Percentiles rank a stretch among this genome's conserved stretches.
Evolutionary conservation across 2,797 vertebrate genomes (phyloP).

Genomic region (Halcyon badia): DNA sequence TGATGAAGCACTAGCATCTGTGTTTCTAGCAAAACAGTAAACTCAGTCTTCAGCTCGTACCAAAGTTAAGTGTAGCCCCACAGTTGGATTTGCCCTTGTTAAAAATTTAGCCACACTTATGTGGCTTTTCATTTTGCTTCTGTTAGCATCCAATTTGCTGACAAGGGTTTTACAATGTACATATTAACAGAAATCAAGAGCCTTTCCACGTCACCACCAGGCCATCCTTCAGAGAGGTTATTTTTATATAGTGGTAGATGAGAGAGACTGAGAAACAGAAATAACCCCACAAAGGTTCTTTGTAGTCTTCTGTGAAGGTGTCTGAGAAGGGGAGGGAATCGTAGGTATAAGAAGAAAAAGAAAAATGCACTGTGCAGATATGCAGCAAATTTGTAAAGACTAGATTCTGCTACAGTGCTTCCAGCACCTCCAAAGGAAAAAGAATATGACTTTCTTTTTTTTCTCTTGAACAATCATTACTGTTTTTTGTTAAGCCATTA

Average conservation of each 20-base stretch:
- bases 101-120: neutral
- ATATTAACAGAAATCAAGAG: neutral
- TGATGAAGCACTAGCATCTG: constrained; percentile 8
- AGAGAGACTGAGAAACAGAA: neutral
- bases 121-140: neutral
- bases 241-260: neutral
- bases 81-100: neutral
- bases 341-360: neutral
- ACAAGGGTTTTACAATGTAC: neutral
- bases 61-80: neutral
- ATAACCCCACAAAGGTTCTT: neutral
- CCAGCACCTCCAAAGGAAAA: neutral
- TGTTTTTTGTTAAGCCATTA: neutral
- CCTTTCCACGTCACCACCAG: neutral
- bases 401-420: neutral
- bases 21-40: constrained; percentile 17
- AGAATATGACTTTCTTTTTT: neutral
- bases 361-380: neutral
- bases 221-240: neutral
- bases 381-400: neutral
- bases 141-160: neutral
- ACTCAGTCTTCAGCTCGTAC: neutral
- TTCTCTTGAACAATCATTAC: neutral
- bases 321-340: neutral
- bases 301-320: neutral